A percentile compares a stretch with the other conserved stretches of the same genome.
Evolutionary conservation across 2,888 invertebrate species (phyloP).

Genomic region (Drosophila mercatorum): DNA sequence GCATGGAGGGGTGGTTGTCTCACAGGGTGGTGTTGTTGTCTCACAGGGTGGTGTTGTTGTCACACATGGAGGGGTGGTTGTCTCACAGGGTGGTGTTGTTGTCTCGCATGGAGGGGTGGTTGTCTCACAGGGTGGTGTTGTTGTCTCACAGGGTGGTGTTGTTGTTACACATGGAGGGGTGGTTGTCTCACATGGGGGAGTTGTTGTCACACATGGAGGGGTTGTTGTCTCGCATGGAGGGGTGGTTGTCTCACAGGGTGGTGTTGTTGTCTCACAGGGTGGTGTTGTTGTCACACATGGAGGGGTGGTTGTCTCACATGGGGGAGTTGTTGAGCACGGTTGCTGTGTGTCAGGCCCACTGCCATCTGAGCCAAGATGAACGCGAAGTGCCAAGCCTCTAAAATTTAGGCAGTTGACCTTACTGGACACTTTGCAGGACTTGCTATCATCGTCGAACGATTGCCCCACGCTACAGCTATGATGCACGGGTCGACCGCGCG

Average conservation of each 20-base stretch:
- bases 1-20: background rate
- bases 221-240: background rate
- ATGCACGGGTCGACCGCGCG: constrained; percentile 33
- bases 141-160: constrained; percentile 2
- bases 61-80: constrained; percentile 18
- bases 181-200: background rate
- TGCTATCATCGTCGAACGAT: constrained; percentile 32
- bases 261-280: background rate
- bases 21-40: constrained; percentile 8
- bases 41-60: constrained; percentile 15
- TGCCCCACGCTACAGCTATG: constrained; percentile 35
- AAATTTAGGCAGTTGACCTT: constrained; percentile 46
- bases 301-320: background rate
- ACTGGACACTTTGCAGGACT: constrained; percentile 29
- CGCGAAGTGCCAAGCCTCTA: constrained; percentile 41
- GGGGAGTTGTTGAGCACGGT: constrained; percentile 10
- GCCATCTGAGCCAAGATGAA: background rate
- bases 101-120: background rate
- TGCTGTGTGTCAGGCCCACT: background rate
- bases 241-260: background rate
- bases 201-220: background rate
- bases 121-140: background rate
- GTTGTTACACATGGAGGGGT: background rate
- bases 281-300: background rate
- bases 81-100: background rate